Percentiles rank a stretch among this genome's conserved stretches.
Conservation (phyloP, 2,888 invertebrate genomes). For the Caenorhabditis zanzibari region DNA sequence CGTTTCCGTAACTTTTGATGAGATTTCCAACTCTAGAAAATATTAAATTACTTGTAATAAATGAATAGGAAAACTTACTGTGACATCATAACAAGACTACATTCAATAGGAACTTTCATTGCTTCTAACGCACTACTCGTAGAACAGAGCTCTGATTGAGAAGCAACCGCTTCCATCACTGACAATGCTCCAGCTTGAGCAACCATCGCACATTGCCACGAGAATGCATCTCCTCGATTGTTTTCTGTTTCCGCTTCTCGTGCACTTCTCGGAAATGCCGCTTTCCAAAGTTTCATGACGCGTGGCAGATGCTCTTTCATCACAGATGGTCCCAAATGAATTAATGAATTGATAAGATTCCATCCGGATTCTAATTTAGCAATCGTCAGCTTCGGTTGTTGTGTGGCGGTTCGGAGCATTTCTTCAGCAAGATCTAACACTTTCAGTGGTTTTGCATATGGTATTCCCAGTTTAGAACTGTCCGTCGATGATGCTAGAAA, state of each 20-base stretch:
- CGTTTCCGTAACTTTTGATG: constrained; percentile 92
- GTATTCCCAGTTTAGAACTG: constrained; percentile 93
- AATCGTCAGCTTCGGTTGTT: constrained; percentile 95
- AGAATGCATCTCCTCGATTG: constrained; percentile 90
- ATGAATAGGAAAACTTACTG: constrained; percentile 51
- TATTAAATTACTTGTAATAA: not conserved
- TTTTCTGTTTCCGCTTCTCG: constrained; percentile 98
- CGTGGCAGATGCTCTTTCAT: constrained; percentile 88
- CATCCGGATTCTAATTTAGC: constrained; percentile 98
- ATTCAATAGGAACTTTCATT: constrained; percentile 73
- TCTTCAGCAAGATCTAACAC: constrained; percentile 98
- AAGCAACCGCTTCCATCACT: constrained; percentile 81
- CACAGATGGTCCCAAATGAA: constrained; percentile 89
- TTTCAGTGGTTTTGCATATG: constrained; percentile 91
- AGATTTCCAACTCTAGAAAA: constrained; percentile 89
- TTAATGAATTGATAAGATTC: constrained; percentile 96
- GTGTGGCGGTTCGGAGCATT: constrained; percentile 94
- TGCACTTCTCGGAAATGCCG: constrained; percentile 96
- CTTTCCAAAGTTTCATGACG: constrained; percentile 96
- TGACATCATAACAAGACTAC: constrained; percentile 72
- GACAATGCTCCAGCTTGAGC: constrained; percentile 96
- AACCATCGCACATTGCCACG: constrained; percentile 95
- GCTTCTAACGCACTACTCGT: constrained; percentile 65
- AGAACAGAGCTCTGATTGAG: constrained; percentile 66
- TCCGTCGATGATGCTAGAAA: constrained; percentile 90